Evolutionary conservation across 2,797 vertebrate genomes (phyloP).

Genomic region (Crocodylus rhombifer): DNA sequence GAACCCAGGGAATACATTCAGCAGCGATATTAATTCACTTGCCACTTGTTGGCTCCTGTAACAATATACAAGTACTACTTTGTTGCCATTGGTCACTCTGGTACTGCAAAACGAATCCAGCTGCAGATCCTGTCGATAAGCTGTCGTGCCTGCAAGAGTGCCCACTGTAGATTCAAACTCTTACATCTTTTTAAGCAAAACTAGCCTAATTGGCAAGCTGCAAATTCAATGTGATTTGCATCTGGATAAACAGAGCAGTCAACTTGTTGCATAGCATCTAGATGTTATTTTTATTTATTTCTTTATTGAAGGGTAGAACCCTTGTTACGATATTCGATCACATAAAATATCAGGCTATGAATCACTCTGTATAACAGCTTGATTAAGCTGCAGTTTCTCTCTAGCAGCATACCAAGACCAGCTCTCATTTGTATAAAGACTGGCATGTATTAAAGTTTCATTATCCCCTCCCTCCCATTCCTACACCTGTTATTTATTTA

Average conservation of each 20-base stretch:
- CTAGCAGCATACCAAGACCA: not conserved
- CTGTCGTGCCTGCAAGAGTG: not conserved
- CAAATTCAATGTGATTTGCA: not conserved
- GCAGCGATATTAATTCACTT: not conserved
- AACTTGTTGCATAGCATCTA: not conserved
- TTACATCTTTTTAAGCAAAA: not conserved
- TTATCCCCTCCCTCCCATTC: not conserved
- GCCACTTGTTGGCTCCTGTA: not conserved
- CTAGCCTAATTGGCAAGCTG: not conserved
- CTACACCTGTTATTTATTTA: not conserved
- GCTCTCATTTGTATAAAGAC: not conserved
- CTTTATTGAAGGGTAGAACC: constrained; percentile 5
- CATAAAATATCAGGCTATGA: constrained; percentile 19
- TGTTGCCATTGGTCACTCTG: not conserved
- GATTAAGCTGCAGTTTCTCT: not conserved
- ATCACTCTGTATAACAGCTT: constrained; percentile 10
- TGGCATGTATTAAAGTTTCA: not conserved
- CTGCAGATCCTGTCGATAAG: not conserved
- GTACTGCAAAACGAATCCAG: not conserved
- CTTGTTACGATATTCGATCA: constrained; percentile 4
- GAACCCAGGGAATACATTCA: not conserved
- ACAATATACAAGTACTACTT: not conserved
- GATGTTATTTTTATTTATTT: not conserved
- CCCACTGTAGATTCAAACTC: not conserved
- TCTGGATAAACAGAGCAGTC: not conserved